These are phyloP conservation scores for Frieseomelitta varia DNA, from an alignment of 1,140 invertebrate genomes.

Conservation along the genomic window DNA sequence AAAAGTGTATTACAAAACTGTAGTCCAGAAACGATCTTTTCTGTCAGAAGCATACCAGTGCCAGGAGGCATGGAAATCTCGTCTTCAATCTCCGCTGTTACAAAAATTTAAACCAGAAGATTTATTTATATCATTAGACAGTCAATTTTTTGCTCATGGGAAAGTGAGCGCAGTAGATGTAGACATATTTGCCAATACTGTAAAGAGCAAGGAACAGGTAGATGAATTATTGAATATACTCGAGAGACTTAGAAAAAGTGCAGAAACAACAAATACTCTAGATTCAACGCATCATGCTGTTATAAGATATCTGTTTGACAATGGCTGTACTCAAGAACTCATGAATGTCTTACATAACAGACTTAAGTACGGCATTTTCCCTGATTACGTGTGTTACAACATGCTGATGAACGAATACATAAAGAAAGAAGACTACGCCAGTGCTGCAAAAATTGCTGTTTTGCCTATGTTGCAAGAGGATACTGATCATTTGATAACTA, in stretches of 20 bases:
- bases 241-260: slow-evolving; percentile 87
- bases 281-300: slow-evolving; percentile 92
- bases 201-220: slow-evolving; percentile 79
- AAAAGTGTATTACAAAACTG: slow-evolving; percentile 39
- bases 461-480: slow-evolving; percentile 96
- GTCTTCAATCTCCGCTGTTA: slow-evolving; percentile 84
- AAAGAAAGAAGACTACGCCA: slow-evolving; percentile 85
- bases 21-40: slow-evolving; percentile 75
- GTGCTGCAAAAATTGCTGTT: slow-evolving; percentile 89
- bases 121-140: slow-evolving; percentile 86
- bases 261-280: slow-evolving; percentile 86
- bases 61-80: slow-evolving; percentile 85
- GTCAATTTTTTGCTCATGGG: slow-evolving; percentile 82
- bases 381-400: slow-evolving; percentile 90
- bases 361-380: slow-evolving; percentile 94
- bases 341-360: slow-evolving; percentile 90
- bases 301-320: slow-evolving; percentile 86
- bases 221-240: slow-evolving; percentile 88
- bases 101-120: slow-evolving; percentile 85
- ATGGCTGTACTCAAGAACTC: slow-evolving; percentile 84
- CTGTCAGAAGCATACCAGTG: slow-evolving; percentile 87
- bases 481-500: slow-evolving; percentile 87
- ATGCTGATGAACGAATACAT: slow-evolving; percentile 92
- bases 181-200: slow-evolving; percentile 87
- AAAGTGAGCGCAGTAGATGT: slow-evolving; percentile 87